Evolutionary conservation across 1,140 invertebrate genomes (phyloP).

Genomic region (Euura lappo): DNA sequence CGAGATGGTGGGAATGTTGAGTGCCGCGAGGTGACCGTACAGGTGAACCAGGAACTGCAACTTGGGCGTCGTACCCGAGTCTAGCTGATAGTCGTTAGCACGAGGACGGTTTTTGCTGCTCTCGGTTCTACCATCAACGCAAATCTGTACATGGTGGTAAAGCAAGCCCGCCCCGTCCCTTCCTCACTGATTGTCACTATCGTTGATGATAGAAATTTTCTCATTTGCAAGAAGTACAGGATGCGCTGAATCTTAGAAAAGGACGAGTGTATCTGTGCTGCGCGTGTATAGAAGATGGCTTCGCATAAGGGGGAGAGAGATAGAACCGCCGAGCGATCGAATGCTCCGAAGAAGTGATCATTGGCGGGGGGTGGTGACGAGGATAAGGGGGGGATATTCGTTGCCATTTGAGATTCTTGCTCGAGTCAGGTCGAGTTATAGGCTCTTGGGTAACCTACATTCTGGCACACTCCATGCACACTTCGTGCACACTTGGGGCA

Average conservation of each 20-base stretch:
- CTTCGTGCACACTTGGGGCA: slow-evolving; percentile 44
- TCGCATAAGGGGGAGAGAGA: background rate
- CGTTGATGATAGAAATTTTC: background rate
- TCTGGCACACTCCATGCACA: slow-evolving; percentile 50
- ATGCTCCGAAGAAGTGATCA: background rate
- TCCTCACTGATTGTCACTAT: no score
- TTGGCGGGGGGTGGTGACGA: background rate
- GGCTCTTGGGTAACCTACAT: slow-evolving; percentile 20
- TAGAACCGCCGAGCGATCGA: background rate
- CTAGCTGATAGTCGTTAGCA: slow-evolving; percentile 7
- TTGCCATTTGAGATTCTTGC: slow-evolving; percentile 9
- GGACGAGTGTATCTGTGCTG: background rate
- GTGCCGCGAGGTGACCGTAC: slow-evolving; percentile 46
- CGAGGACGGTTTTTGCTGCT: background rate
- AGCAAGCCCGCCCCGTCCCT: no score
- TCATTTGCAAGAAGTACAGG: background rate
- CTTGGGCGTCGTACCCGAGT: slow-evolving; percentile 17
- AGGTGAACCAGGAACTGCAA: slow-evolving; percentile 56
- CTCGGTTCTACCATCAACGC: no score
- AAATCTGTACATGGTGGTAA: no score
- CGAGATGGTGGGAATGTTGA: slow-evolving; percentile 26
- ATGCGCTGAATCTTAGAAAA: background rate
- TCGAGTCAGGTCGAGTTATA: slow-evolving; percentile 12
- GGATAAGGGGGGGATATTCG: background rate
- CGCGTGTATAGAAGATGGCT: background rate